Percentiles rank a stretch among this genome's conserved stretches.
These are phyloP conservation scores for Neotoxoptera formosana DNA, from an alignment of 1,140 invertebrate species.

Conservation along the genomic window DNA sequence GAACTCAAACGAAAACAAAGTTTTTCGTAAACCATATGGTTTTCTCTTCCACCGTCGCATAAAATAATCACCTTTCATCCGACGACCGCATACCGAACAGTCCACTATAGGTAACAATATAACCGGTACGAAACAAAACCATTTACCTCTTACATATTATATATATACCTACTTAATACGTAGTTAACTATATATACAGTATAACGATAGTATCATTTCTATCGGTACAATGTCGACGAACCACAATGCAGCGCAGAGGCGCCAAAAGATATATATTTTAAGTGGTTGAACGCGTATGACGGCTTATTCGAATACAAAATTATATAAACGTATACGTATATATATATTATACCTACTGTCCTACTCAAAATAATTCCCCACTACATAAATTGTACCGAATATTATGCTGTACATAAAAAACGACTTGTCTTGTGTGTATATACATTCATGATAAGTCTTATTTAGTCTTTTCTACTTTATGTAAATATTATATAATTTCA, in stretches of 20 bases:
- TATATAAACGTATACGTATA: not conserved
- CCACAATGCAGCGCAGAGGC: not conserved
- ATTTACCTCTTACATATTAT: slow-evolving; percentile 11
- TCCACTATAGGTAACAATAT: slow-evolving; percentile 9
- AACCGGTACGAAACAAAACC: slow-evolving; percentile 40
- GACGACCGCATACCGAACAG: slow-evolving; percentile 16
- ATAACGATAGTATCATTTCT: not conserved
- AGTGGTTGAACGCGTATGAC: not conserved
- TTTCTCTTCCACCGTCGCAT: too few relatives aligned
- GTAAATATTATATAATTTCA: not conserved
- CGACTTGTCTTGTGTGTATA: not conserved
- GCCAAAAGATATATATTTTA: not conserved
- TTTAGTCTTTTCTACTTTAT: not conserved
- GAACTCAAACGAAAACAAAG: not conserved
- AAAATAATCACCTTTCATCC: not conserved
- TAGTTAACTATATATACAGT: not conserved
- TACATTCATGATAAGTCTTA: not conserved
- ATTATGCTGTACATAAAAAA: not conserved
- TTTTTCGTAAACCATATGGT: slow-evolving; percentile 35
- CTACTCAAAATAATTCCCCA: not conserved
- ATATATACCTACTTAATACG: not conserved
- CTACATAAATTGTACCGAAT: not conserved
- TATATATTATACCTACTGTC: not conserved
- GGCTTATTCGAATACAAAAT: not conserved
- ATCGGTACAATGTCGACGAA: not conserved